These are phyloP conservation scores for Protophormia terraenovae DNA, from an alignment of 2,888 invertebrate species.

Conservation along the genomic window DNA sequence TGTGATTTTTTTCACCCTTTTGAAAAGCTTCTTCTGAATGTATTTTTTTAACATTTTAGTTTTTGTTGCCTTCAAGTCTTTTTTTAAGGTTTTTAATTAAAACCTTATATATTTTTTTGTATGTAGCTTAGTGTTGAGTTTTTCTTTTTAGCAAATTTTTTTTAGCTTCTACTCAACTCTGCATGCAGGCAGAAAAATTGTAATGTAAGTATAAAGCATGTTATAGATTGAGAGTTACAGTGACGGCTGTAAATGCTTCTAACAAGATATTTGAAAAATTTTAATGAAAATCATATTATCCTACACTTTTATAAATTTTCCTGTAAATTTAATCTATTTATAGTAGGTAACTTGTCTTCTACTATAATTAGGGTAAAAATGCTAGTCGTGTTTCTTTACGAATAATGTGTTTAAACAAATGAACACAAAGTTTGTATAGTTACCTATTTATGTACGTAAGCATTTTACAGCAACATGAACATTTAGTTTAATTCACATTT, in stretches of 20 bases:
- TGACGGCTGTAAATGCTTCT: not conserved
- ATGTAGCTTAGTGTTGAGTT: not conserved
- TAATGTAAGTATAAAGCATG: not conserved
- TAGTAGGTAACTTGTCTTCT: too few species aligned
- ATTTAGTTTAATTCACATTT: too few species aligned
- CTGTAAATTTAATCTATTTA: too few species aligned
- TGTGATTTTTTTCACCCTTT: not conserved
- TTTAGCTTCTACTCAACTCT: not conserved
- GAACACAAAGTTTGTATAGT: too few species aligned
- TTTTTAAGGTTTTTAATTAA: conserved; percentile 38
- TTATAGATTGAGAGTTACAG: not conserved
- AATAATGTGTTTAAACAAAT: too few species aligned
- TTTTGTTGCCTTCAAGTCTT: conserved; percentile 23
- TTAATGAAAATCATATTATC: too few species aligned
- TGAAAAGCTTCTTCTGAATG: not conserved
- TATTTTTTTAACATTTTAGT: not conserved
- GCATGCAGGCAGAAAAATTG: conserved; percentile 8
- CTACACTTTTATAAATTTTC: too few species aligned
- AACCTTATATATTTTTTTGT: conserved; percentile 15
- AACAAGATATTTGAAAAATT: too few species aligned
- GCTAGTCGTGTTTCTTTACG: too few species aligned
- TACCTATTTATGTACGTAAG: too few species aligned
- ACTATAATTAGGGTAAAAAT: too few species aligned
- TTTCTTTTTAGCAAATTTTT: conserved; percentile 1
- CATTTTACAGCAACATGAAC: too few species aligned